A percentile compares a stretch with the other conserved stretches of the same genome.
These are phyloP conservation scores for Siphonodentalium dalli DNA, from an alignment of 2,888 invertebrate species.

Conservation along the genomic window DNA sequence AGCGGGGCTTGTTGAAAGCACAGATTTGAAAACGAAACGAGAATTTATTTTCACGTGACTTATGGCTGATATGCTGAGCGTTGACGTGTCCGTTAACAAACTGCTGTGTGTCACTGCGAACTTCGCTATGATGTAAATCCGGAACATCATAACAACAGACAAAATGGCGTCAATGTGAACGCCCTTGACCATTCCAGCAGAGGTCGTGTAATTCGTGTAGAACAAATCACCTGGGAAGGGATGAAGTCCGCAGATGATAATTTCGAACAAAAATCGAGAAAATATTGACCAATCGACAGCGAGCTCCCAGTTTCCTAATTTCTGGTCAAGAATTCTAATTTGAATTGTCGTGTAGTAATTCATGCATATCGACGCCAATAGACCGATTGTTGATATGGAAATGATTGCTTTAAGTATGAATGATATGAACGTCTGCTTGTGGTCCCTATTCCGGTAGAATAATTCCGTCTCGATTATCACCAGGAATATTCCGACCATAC, in stretches of 20 bases:
- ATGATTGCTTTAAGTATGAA: constrained; percentile 39
- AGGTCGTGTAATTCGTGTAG: constrained; percentile 33
- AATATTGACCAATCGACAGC: constrained; percentile 37
- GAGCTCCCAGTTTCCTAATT: constrained; percentile 44
- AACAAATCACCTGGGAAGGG: constrained; percentile 48
- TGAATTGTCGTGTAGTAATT: constrained; percentile 37
- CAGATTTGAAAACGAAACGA: constrained; percentile 52
- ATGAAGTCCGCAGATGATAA: constrained; percentile 45
- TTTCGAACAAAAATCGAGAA: constrained; percentile 35
- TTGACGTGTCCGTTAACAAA: constrained; percentile 46
- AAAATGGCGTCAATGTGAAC: constrained; percentile 47
- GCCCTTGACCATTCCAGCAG: constrained; percentile 23
- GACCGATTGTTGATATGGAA: constrained; percentile 37
- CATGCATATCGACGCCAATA: constrained; percentile 41
- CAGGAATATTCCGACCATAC: constrained; percentile 41
- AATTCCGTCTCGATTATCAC: constrained; percentile 53
- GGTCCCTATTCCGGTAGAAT: constrained; percentile 31
- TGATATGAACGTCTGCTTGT: constrained; percentile 32
- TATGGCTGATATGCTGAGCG: constrained; percentile 46
- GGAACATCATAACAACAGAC: constrained; percentile 49
- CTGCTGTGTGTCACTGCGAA: constrained; percentile 51
- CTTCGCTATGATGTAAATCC: constrained; percentile 50
- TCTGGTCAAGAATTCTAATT: constrained; percentile 41
- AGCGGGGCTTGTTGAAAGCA: constrained; percentile 44
- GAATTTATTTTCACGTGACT: constrained; percentile 52